phyloP scores from a whole-genome alignment of 2,888 invertebrate species.

The Heliconius hortense region DNA sequence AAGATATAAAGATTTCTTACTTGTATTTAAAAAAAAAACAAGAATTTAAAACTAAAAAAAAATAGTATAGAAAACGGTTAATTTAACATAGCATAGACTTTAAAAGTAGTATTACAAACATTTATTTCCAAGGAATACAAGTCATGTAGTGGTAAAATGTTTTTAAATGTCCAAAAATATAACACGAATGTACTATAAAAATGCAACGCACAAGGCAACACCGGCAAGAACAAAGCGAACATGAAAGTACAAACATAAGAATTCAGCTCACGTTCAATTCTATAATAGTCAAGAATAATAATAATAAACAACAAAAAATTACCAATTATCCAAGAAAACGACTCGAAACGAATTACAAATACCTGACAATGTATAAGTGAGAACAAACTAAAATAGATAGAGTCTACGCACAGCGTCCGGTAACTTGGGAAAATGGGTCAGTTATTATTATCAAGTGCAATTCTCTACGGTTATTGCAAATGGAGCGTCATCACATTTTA shows the following conservation, averaged over 20 bases:
- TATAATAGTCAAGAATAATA: constrained; percentile 31
- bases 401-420: constrained; percentile 54
- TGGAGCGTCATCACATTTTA: constrained; percentile 2
- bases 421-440: constrained; percentile 58
- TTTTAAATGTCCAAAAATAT: background rate
- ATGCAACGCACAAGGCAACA: background rate
- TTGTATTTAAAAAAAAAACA: too few species aligned
- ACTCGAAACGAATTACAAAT: constrained; percentile 41
- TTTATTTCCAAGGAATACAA: background rate
- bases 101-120: background rate
- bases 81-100: background rate
- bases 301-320: constrained; percentile 28
- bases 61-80: background rate
- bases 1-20: too few species aligned
- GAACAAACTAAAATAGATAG: constrained; percentile 45
- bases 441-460: constrained; percentile 54
- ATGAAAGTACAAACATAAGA: constrained; percentile 25
- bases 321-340: constrained; percentile 42
- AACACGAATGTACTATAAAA: background rate
- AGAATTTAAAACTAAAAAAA: background rate
- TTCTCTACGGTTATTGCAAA: constrained; percentile 35
- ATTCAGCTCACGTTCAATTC: constrained; percentile 31
- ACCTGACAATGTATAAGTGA: constrained; percentile 42
- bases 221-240: constrained; percentile 2
- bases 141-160: background rate